Percentiles rank a stretch among this genome's conserved stretches.
phyloP scores from a whole-genome alignment of 2,113 vertebrate species.

The Tympanuchus pallidicinctus region DNA sequence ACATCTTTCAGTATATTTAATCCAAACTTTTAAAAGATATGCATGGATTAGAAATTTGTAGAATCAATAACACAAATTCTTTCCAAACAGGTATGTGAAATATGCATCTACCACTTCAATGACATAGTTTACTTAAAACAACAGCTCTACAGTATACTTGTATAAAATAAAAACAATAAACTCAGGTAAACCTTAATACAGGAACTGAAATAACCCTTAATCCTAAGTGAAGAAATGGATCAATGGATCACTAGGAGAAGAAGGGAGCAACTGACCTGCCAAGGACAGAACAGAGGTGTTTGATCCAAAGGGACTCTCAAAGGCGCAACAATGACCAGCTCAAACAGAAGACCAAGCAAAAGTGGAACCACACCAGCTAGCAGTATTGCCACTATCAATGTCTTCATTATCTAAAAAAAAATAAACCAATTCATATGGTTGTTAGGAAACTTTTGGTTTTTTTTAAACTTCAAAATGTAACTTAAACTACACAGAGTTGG shows the following conservation, averaged over 20 bases:
- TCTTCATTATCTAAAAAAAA: constrained; percentile 92
- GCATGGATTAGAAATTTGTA: neutral
- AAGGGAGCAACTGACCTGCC: constrained; percentile 86
- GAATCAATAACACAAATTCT: neutral
- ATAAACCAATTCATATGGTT: neutral
- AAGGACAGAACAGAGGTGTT: constrained; percentile 97
- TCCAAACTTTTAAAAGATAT: neutral
- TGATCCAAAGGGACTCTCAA: constrained; percentile 96
- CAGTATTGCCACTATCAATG: constrained; percentile 91
- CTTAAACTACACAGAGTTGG: neutral
- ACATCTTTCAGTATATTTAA: neutral
- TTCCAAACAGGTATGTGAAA: neutral
- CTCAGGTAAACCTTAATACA: neutral
- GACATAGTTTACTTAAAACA: neutral
- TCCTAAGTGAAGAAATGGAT: neutral
- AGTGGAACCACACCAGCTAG: constrained; percentile 95
- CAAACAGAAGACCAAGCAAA: constrained; percentile 93
- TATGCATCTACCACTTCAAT: neutral
- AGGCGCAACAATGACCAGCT: constrained; percentile 96
- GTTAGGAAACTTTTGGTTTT: neutral
- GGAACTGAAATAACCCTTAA: neutral
- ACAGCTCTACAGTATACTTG: neutral
- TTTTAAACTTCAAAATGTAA: neutral
- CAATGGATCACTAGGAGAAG: neutral
- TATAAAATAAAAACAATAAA: neutral